Percentiles rank a stretch among this genome's conserved stretches.
phyloP scores from a whole-genome alignment of 2,113 vertebrate genomes.

The Cochlearius cochlearius region DNA sequence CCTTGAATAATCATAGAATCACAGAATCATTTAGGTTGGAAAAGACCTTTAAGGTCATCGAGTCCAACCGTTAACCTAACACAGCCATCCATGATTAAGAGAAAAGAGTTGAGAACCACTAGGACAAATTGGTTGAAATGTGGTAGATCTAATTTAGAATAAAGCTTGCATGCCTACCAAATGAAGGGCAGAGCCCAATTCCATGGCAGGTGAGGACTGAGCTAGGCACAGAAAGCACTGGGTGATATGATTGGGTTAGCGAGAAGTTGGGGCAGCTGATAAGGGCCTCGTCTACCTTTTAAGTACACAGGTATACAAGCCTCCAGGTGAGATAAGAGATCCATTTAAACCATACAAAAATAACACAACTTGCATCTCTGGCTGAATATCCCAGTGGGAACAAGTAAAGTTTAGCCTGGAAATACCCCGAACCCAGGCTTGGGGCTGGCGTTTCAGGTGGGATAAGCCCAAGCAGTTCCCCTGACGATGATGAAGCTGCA shows the following conservation, averaged over 20 bases:
- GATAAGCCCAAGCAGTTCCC: not conserved
- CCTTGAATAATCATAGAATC: not conserved
- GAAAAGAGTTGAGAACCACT: not conserved
- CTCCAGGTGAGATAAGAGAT: not conserved
- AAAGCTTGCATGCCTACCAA: not conserved
- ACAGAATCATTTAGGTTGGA: no score
- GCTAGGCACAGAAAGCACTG: not conserved
- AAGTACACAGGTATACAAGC: not conserved
- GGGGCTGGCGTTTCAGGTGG: not conserved
- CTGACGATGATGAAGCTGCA: not conserved
- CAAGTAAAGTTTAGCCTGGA: not conserved
- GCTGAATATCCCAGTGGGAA: not conserved
- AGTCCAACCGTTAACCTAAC: no score
- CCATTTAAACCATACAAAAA: not conserved
- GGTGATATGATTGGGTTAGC: accelerated
- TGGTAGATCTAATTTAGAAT: not conserved
- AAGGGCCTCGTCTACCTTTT: not conserved
- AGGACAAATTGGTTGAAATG: not conserved
- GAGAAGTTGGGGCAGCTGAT: not conserved
- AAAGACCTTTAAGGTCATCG: no score
- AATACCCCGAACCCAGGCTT: not conserved
- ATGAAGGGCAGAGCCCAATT: no score
- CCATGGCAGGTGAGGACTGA: not conserved
- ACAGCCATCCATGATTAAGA: not conserved
- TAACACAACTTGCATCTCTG: not conserved